Conservation (phyloP, 2,113 vertebrate species). For the Opisthocomus hoazin region DNA sequence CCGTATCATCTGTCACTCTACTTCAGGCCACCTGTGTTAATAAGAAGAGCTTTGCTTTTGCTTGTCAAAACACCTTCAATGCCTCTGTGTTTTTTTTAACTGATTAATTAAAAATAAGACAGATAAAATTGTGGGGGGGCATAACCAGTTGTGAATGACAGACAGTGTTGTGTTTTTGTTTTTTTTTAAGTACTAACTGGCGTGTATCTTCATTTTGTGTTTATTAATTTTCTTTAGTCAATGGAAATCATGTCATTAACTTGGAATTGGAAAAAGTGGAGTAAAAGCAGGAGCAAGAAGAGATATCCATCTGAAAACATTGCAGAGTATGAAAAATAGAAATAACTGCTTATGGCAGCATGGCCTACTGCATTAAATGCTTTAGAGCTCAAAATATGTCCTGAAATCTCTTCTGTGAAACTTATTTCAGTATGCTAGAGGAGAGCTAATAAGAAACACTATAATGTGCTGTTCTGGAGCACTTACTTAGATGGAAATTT, state of each 20-base stretch:
- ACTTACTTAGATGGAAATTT: not conserved
- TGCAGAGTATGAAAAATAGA: not conserved
- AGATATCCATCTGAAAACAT: not conserved
- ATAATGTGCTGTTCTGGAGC: not conserved
- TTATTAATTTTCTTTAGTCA: not conserved
- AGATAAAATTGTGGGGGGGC: not conserved
- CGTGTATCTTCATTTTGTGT: not conserved
- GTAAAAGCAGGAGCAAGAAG: not conserved
- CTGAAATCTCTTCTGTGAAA: not conserved
- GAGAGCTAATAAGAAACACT: not conserved
- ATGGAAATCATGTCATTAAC: not conserved
- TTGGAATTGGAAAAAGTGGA: not conserved
- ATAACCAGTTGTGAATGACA: not conserved
- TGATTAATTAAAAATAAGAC: not conserved
- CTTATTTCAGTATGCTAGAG: not conserved
- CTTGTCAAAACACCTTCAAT: conserved; percentile 8
- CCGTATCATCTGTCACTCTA: conserved; percentile 7
- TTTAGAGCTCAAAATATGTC: not conserved
- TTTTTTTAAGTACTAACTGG: not conserved
- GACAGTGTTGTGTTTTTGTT: not conserved
- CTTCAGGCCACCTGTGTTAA: conserved; percentile 28
- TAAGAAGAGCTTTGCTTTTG: conserved; percentile 9
- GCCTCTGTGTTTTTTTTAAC: not conserved
- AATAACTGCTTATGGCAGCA: not conserved
- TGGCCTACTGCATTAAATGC: not conserved